Evolutionary conservation across 64 coral and sea anemone species (phyloP).

Genomic region (Montipora efflorescens): DNA sequence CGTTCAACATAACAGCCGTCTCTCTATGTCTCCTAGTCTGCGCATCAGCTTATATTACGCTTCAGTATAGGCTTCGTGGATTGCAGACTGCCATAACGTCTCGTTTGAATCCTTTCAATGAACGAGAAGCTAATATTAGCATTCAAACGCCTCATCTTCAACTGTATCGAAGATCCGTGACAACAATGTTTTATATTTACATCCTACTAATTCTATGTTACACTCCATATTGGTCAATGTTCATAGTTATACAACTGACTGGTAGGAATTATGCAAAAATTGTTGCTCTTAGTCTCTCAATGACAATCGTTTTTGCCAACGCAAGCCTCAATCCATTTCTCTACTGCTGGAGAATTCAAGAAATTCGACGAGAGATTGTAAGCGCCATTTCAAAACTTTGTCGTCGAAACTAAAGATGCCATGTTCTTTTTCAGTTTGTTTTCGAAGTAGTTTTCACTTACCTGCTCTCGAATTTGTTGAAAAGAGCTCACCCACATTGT

Average conservation of each 20-base stretch:
- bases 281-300: slow-evolving; percentile 15
- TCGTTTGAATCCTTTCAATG: background rate
- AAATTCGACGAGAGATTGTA: background rate
- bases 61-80: slow-evolving; percentile 4
- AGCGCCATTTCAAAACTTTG: background rate
- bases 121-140: background rate
- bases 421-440: too few relatives aligned
- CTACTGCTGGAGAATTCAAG: slow-evolving; percentile 35
- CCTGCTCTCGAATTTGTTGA: too few relatives aligned
- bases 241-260: slow-evolving; percentile 9
- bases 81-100: background rate
- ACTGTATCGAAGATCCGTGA: slow-evolving; percentile 20
- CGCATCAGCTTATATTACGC: slow-evolving; percentile 27
- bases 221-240: slow-evolving; percentile 7
- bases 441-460: too few relatives aligned
- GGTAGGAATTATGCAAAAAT: slow-evolving; percentile 1
- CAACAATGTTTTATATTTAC: slow-evolving; percentile 36
- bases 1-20: slow-evolving; percentile 6
- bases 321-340: slow-evolving; percentile 21
- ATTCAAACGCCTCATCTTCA: slow-evolving; percentile 20
- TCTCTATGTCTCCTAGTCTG: background rate
- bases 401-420: background rate
- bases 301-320: slow-evolving; percentile 25
- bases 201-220: slow-evolving; percentile 34
- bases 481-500: too few relatives aligned